Conservation (phyloP, 2,797 vertebrate genomes). For the Mus minutoides region DNA sequence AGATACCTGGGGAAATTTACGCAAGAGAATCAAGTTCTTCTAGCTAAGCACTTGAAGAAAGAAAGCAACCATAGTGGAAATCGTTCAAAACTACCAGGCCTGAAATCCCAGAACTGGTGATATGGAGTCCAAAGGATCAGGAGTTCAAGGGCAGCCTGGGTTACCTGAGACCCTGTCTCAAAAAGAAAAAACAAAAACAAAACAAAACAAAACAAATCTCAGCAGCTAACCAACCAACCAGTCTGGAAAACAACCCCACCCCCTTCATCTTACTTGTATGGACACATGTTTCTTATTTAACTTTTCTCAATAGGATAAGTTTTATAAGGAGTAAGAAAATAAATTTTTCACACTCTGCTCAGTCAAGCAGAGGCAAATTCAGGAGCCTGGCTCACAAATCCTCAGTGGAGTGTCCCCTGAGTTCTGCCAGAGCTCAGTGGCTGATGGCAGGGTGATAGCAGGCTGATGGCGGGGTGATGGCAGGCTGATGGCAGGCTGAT, state of each 20-base stretch:
- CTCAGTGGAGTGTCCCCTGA: not conserved
- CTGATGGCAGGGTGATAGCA: no score
- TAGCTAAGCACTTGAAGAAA: slow-evolving; percentile 25
- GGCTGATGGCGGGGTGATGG: no score
- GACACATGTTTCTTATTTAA: not conserved
- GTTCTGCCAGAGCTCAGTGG: not conserved
- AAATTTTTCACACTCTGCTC: not conserved
- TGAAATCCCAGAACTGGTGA: not conserved
- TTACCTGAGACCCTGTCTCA: not conserved
- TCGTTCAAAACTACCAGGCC: not conserved
- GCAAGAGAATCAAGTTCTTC: not conserved
- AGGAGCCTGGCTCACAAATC: not conserved
- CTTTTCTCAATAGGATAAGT: not conserved
- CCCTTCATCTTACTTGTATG: not conserved
- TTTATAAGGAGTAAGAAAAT: not conserved
- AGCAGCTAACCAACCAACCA: not conserved
- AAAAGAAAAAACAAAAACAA: not conserved
- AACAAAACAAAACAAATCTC: not conserved
- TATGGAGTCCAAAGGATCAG: not conserved
- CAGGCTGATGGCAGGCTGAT: no score
- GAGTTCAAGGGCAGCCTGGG: not conserved
- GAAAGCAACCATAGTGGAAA: not conserved
- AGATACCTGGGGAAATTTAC: not conserved
- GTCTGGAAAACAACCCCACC: not conserved
- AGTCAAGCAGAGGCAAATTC: not conserved